Evolutionary conservation across 2,797 vertebrate genomes (phyloP).

Genomic region (Chiloscyllium punctatum): DNA sequence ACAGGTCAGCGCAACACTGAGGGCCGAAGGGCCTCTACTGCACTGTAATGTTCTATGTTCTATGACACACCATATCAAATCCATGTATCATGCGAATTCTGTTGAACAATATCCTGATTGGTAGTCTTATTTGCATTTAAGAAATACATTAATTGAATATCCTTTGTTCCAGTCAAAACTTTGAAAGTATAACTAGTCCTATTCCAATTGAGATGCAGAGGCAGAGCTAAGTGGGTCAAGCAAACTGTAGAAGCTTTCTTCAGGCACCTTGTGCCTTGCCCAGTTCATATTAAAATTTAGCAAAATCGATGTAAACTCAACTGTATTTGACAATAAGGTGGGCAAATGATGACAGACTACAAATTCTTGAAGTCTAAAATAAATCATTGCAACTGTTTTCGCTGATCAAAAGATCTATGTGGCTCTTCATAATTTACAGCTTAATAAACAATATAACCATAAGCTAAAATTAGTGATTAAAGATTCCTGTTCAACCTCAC

Average conservation of each 20-base stretch:
- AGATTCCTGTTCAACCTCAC: neutral
- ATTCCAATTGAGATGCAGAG: no score
- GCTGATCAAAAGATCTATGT: neutral
- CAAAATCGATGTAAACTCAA: neutral
- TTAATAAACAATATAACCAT: neutral
- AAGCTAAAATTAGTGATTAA: neutral
- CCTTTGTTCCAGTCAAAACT: no score
- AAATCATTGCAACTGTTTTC: neutral
- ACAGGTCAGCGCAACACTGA: no score
- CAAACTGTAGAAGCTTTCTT: neutral
- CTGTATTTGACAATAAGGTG: neutral
- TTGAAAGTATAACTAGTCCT: no score
- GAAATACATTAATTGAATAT: no score
- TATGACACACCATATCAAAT: no score
- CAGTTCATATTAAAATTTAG: neutral
- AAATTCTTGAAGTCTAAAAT: neutral
- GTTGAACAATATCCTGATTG: no score
- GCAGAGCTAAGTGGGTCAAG: no score
- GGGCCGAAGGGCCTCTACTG: no score
- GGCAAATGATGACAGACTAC: neutral
- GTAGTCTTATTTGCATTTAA: no score
- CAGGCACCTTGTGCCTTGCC: neutral
- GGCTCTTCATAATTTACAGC: neutral
- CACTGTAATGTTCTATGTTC: no score
- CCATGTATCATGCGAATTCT: no score